These are phyloP conservation scores for Timema podura DNA, from an alignment of 2,888 invertebrate genomes.

Conservation along the genomic window DNA sequence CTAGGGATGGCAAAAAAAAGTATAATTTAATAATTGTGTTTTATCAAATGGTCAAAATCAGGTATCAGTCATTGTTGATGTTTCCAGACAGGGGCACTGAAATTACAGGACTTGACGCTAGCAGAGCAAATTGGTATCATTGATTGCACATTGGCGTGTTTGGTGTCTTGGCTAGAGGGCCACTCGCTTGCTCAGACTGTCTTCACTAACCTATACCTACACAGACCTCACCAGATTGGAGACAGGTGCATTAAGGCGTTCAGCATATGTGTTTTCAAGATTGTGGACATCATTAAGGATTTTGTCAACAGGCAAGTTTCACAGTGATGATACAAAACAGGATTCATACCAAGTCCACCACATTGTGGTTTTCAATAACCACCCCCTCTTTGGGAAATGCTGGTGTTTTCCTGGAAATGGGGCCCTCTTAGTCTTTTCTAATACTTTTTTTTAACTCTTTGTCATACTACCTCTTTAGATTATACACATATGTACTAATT, in stretches of 20 bases:
- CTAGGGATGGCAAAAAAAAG: neutral
- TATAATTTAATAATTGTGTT: neutral
- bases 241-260: slow-evolving; percentile 82
- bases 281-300: slow-evolving; percentile 84
- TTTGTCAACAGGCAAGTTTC: slow-evolving; percentile 71
- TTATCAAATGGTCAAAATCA: neutral
- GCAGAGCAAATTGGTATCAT: slow-evolving; percentile 87
- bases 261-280: slow-evolving; percentile 81
- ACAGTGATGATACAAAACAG: too few species aligned
- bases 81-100: slow-evolving; percentile 68
- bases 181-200: slow-evolving; percentile 95
- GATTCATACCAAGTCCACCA: too few species aligned
- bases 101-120: slow-evolving; percentile 69
- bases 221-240: slow-evolving; percentile 79
- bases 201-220: slow-evolving; percentile 92
- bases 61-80: slow-evolving; percentile 13
- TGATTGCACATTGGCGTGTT: slow-evolving; percentile 88
- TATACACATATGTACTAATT: too few species aligned
- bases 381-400: too few species aligned
- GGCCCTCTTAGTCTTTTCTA: too few species aligned
- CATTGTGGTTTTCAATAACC: too few species aligned
- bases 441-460: too few species aligned
- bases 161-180: slow-evolving; percentile 97
- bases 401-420: too few species aligned
- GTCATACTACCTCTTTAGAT: too few species aligned